Conservation (phyloP, 2,888 invertebrate species). For the Odontomyia ornata region DNA sequence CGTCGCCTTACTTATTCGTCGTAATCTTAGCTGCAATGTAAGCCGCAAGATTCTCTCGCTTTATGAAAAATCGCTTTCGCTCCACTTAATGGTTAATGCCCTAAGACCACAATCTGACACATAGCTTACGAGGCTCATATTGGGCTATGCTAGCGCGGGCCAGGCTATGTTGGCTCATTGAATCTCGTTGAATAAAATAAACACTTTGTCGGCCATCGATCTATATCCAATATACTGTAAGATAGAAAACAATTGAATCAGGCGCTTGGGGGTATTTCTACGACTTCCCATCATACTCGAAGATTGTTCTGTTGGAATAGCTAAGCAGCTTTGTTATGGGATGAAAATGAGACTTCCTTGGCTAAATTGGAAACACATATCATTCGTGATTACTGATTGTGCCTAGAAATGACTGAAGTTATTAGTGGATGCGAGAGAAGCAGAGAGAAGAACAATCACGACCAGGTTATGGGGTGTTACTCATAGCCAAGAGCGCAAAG, state of each 20-base stretch:
- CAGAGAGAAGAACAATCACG: constrained; percentile 6
- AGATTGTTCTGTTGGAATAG: no score
- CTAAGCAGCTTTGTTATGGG: background rate
- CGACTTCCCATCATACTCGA: constrained; percentile 1
- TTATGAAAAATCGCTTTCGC: constrained; percentile 21
- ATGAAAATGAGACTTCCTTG: constrained; percentile 25
- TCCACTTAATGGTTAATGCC: constrained; percentile 43
- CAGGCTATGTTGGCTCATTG: background rate
- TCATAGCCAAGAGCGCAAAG: background rate
- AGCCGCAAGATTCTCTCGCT: constrained; percentile 29
- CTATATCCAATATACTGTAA: constrained; percentile 1
- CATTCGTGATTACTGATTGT: constrained; percentile 25
- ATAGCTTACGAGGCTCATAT: background rate
- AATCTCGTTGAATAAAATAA: constrained; percentile 23
- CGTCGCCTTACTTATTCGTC: background rate
- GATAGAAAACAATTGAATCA: constrained; percentile 20
- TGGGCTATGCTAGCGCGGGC: background rate
- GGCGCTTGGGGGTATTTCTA: constrained; percentile 34
- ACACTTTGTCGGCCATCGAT: constrained; percentile 32
- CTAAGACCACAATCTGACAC: constrained; percentile 21
- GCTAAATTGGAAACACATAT: constrained; percentile 33
- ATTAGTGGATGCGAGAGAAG: background rate
- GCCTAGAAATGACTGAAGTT: background rate
- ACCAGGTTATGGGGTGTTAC: background rate
- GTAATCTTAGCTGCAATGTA: background rate